phyloP scores from a whole-genome alignment of 2,113 vertebrate genomes.

The Pseudois nayaur region DNA sequence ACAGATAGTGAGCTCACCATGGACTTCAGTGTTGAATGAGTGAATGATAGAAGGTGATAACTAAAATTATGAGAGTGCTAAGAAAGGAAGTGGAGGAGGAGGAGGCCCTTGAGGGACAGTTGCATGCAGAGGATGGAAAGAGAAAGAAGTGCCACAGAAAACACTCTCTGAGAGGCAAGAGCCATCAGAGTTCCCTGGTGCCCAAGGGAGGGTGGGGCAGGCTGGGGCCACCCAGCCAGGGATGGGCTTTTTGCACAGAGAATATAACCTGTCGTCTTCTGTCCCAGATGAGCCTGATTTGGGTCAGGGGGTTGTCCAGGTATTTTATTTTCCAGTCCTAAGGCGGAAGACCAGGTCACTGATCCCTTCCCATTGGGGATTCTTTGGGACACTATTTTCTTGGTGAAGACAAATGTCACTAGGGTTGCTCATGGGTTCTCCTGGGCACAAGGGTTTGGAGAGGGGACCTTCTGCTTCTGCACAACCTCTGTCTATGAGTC shows the following conservation, averaged over 20 bases:
- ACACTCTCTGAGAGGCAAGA: not conserved
- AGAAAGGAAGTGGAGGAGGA: not conserved
- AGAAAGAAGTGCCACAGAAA: not conserved
- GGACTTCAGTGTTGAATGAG: not conserved
- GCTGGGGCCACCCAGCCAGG: not conserved
- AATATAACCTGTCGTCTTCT: rapidly evolving
- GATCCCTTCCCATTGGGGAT: not conserved
- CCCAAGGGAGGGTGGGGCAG: not conserved
- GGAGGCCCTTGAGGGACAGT: not conserved
- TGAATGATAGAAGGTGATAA: not conserved
- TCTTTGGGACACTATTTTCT: not conserved
- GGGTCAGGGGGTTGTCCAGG: not conserved
- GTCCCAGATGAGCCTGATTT: not conserved
- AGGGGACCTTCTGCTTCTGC: not conserved
- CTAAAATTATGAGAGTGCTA: not conserved
- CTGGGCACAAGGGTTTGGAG: not conserved
- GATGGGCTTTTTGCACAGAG: not conserved
- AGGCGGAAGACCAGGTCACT: not conserved
- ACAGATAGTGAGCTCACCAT: not conserved
- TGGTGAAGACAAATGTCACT: not conserved
- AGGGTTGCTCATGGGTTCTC: not conserved
- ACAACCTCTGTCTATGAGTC: not conserved
- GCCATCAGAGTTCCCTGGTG: not conserved
- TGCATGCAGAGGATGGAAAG: not conserved
- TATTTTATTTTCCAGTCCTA: not conserved